Base-by-base conservation (phyloP, 2,797 vertebrate species). In the Gouania willdenowi region DNA sequence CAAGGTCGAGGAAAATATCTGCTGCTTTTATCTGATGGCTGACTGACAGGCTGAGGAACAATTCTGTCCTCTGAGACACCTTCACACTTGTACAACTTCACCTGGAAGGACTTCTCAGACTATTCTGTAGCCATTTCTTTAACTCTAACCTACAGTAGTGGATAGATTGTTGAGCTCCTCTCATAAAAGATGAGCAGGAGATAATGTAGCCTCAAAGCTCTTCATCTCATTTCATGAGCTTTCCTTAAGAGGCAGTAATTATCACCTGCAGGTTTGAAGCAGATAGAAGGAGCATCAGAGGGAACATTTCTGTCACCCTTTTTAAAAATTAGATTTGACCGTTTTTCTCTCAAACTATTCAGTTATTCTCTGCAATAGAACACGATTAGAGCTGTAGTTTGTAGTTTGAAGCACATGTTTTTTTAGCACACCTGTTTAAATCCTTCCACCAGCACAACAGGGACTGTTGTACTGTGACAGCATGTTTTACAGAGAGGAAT, bases 1-100 rank as follows among this genome's bases (percentile, higher is more conserved):
- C 64, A 75, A 53, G 49, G 48, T 40, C 14, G 23, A 51, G 47
- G 20, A 53, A 51, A 59, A 41, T 46, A 45, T 60, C 26, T 28
- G 14, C 26, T 6, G 14, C 51, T 53, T 57, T 65, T 40, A 53
- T 71, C 43, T 57, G 37, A 25, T 22, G 26, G 22, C 9, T 60
- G 50, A 67, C 15, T 51, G 68, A 48, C 61, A 58, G 47, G 35
- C 21, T 2, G 29, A 37, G 38, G 41, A 44, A 40, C 55, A 53
- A 48, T 45, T 19, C 36, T 31, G 40, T 36, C 16, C 4, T 35
- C 25, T 48, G 18, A 29, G 39, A 50, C 41, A 30, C 33, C 27
- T 44, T 57, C 20, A 29, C 25, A 29, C 24, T 40, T 26, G 14
- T 3, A 9, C 16, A 51, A 48, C 34, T 47, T 23, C 19, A 44